These are phyloP conservation scores for Pammene aurita DNA, from an alignment of 2,888 invertebrate genomes.

Conservation along the genomic window DNA sequence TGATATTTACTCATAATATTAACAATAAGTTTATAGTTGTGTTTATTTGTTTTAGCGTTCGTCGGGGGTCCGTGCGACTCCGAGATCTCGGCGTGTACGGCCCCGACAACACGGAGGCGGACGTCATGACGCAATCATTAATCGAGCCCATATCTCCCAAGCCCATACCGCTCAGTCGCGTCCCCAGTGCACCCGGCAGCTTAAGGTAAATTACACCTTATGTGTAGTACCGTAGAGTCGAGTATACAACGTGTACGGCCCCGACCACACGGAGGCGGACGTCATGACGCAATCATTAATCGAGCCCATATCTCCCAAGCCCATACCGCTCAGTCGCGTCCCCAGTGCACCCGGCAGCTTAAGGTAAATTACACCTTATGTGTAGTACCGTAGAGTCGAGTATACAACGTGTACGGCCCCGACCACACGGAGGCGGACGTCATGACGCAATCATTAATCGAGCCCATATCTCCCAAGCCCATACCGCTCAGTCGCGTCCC, in stretches of 20 bases:
- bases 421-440: too few species aligned
- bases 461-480: too few species aligned
- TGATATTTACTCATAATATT: too few species aligned
- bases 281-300: slow-evolving; percentile 81
- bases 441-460: too few species aligned
- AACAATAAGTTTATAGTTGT: too few species aligned
- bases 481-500: too few species aligned
- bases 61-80: slow-evolving; percentile 78
- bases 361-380: slow-evolving; percentile 77
- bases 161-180: slow-evolving; percentile 79
- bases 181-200: slow-evolving; percentile 90
- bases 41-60: slow-evolving; percentile 50
- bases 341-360: slow-evolving; percentile 91
- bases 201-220: slow-evolving; percentile 82
- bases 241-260: slow-evolving; percentile 45
- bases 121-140: slow-evolving; percentile 81
- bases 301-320: slow-evolving; percentile 64
- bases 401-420: background rate
- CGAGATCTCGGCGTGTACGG: slow-evolving; percentile 76
- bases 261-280: too few species aligned
- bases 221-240: background rate
- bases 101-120: slow-evolving; percentile 59
- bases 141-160: slow-evolving; percentile 68
- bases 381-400: too few species aligned
- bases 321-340: slow-evolving; percentile 81